These are phyloP conservation scores for Urosaurus nigricauda DNA, from an alignment of 2,797 vertebrate species.

Conservation along the genomic window DNA sequence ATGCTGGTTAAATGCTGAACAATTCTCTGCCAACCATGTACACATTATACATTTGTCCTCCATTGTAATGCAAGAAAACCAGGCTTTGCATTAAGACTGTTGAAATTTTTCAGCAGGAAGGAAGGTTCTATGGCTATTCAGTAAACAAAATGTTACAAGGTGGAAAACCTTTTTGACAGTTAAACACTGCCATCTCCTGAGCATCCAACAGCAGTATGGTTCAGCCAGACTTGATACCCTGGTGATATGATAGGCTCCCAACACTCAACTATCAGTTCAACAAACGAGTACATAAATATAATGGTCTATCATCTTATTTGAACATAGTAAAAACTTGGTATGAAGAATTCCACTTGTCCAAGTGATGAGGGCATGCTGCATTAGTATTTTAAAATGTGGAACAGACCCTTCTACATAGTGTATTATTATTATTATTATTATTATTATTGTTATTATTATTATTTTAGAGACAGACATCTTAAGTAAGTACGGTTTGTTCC, in stretches of 20 bases:
- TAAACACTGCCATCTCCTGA: slow-evolving; percentile 44
- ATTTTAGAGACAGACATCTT: not conserved
- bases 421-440: too few relatives aligned
- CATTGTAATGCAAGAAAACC: not conserved
- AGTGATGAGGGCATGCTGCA: not conserved
- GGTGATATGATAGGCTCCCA: not conserved
- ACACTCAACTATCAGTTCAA: slow-evolving; percentile 1
- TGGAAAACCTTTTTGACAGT: slow-evolving; percentile 36
- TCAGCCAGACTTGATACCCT: slow-evolving; percentile 24
- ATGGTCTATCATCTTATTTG: not conserved
- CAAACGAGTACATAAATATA: not conserved
- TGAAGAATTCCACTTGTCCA: not conserved
- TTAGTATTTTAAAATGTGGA: not conserved
- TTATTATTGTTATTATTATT: too few relatives aligned
- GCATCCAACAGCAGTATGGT: slow-evolving; percentile 30
- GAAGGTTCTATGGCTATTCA: not conserved
- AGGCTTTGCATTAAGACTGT: not conserved
- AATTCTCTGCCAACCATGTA: not conserved
- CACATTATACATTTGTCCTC: not conserved
- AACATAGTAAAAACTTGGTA: not conserved
- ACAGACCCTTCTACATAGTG: not conserved
- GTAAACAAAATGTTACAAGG: slow-evolving; percentile 23
- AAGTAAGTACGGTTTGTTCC: not conserved
- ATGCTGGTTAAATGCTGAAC: not conserved
- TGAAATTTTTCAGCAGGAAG: not conserved